Evolutionary conservation across 2,888 invertebrate genomes (phyloP), one percentile per base, ranked within the genome.

Genomic region (Meiosimyza platycephala): DNA sequence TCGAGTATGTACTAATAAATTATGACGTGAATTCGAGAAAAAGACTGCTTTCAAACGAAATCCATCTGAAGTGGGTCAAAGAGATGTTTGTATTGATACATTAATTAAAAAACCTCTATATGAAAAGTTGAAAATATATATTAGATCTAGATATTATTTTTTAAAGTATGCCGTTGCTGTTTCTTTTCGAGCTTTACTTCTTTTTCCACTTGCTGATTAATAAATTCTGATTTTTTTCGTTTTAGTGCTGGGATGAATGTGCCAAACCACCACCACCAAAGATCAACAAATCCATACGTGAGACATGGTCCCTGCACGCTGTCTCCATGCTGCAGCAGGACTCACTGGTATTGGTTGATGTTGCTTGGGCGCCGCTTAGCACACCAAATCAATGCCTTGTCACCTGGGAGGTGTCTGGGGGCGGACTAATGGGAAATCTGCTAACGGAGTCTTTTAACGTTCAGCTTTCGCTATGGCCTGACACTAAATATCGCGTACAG

Each of bases 341-440:
- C 55, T 85, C 86, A 11, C 75, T 87, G 64, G 87, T 87, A 1
- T 79, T 87, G 54, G 86, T 86, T 47, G 87, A 87, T 80, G 85
- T 87, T 64, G 84, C 86, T 50, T 87, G 87, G 87, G 82, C 83
- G 18, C 84, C 86, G 68, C 73, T 82, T 6, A 82, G 79, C 71
- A 78, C 79, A 72, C 83, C 83, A 40, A 83, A 79, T 75, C 87
- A 87, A 76, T 87, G 87, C 77, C 79, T 87, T 76, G 86, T 87
- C 75, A 87, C 87, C 69, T 87, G 87, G 87, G 87, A 87, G 78
- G 86, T 87, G 48, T 85, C 86, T 16, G 87, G 87, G 72, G 87
- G 87, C 52, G 87, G 87, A 1, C 81, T 87, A 48, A 87, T 87
- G 85, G 87, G 87, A 40, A 87, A 87, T 75, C 82, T 87, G 28